Percentiles rank a stretch among this genome's conserved stretches.
These are phyloP conservation scores for Ecliptopera silaceata DNA, from an alignment of 2,888 invertebrate genomes.

Conservation along the genomic window DNA sequence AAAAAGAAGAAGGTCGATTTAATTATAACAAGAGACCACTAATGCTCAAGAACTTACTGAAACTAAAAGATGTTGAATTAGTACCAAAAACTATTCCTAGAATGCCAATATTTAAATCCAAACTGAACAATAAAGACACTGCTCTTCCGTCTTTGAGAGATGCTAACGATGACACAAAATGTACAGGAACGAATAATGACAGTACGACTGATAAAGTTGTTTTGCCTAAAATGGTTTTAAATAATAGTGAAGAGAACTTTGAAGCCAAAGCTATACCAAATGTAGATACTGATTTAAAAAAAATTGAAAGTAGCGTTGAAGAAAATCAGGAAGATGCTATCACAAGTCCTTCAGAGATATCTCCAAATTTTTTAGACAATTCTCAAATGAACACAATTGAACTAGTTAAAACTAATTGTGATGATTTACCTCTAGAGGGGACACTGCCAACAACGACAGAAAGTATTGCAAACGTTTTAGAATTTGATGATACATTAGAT, in stretches of 20 bases:
- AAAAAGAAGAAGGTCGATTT: conserved; percentile 5
- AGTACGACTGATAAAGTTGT: conserved; percentile 12
- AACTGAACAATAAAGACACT: conserved; percentile 7
- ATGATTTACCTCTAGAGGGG: conserved; percentile 8
- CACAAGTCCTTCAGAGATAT: conserved; percentile 22
- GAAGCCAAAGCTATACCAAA: not conserved
- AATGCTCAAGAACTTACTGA: conserved; percentile 49
- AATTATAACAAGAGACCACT: conserved; percentile 31
- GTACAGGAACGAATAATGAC: conserved; percentile 16
- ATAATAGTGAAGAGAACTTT: not conserved
- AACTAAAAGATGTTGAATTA: conserved; percentile 56
- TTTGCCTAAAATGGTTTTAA: conserved; percentile 3
- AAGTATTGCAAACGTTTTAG: not conserved
- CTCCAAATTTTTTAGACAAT: conserved; percentile 1
- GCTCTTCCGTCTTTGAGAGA: conserved; percentile 6
- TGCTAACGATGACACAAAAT: conserved; percentile 1
- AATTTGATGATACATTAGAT: not conserved
- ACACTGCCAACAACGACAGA: not conserved
- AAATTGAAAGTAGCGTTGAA: not conserved
- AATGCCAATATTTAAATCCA: conserved; percentile 15
- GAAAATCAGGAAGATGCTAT: conserved; percentile 12
- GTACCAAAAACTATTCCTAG: conserved; percentile 28
- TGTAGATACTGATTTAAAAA: not conserved
- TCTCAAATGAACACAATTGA: not conserved
- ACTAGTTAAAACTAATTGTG: conserved; percentile 5